phyloP scores from a whole-genome alignment of 2,797 vertebrate species.

The Limosa lapponica region DNA sequence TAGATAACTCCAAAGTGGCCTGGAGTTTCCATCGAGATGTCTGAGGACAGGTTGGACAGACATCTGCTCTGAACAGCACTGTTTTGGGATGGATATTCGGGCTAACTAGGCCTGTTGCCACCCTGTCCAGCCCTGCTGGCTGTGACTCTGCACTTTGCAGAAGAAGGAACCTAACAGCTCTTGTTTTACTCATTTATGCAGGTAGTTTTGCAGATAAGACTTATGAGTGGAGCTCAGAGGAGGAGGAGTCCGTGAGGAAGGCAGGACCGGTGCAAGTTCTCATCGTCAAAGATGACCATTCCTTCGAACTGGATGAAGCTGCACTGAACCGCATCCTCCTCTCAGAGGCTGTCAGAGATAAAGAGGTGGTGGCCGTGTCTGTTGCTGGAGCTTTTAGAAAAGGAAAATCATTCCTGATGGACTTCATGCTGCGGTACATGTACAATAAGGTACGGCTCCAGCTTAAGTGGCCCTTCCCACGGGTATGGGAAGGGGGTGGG shows the following conservation, averaged over 20 bases:
- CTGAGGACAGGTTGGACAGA: neutral
- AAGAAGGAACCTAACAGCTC: neutral
- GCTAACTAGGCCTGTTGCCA: neutral
- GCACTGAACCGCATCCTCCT: conserved; percentile 93
- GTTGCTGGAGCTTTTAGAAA: conserved; percentile 97
- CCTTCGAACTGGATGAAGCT: conserved; percentile 93
- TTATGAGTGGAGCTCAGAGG: conserved; percentile 96
- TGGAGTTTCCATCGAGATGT: fast-evolving
- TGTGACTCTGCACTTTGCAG: neutral
- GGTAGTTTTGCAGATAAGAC: conserved; percentile 92
- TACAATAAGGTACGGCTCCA: conserved; percentile 87
- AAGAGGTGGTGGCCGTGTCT: conserved; percentile 94
- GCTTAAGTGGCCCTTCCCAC: neutral
- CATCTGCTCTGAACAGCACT: neutral
- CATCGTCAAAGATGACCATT: conserved; percentile 96
- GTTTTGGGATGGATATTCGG: neutral
- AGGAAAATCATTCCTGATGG: conserved; percentile 99
- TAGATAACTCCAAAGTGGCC: neutral
- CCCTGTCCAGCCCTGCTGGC: neutral
- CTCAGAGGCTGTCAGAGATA: conserved; percentile 89
- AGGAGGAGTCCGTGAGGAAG: conserved; percentile 90
- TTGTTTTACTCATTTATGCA: conserved; percentile 38
- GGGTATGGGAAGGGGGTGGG: no score
- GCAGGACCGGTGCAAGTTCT: conserved; percentile 94
- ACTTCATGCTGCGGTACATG: conserved; percentile 99